Evolutionary conservation across 1,140 invertebrate genomes (phyloP).

Genomic region (Drosophila neocordata): DNA sequence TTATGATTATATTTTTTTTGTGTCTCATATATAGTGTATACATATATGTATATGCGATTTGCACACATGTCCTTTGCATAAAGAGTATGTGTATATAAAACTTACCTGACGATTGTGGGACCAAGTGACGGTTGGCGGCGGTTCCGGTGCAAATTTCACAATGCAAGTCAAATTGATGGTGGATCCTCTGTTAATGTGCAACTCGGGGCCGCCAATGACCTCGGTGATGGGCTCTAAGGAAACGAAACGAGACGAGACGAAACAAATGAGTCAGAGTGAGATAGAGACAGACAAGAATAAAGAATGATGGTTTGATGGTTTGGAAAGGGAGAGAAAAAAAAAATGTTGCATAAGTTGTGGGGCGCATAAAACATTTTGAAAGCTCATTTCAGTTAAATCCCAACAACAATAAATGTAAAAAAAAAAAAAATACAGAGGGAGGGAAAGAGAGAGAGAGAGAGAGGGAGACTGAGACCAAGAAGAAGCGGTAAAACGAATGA

Average conservation of each 20-base stretch:
- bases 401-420: slow-evolving; percentile 52
- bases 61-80: slow-evolving; percentile 19
- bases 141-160: slow-evolving; percentile 91
- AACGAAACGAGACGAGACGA: slow-evolving; percentile 16
- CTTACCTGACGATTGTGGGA: slow-evolving; percentile 91
- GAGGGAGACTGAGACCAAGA: neutral
- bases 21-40: neutral
- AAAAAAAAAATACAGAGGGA: neutral
- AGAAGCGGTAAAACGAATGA: neutral
- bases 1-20: slow-evolving; percentile 22
- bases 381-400: slow-evolving; percentile 55
- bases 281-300: neutral
- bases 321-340: slow-evolving; percentile 10
- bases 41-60: neutral
- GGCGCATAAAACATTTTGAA: slow-evolving; percentile 59
- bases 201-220: slow-evolving; percentile 90
- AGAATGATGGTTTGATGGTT: neutral
- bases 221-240: slow-evolving; percentile 91
- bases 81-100: neutral
- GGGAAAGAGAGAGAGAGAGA: no score
- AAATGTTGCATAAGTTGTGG: slow-evolving; percentile 34
- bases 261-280: no score
- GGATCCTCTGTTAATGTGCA: slow-evolving; percentile 93
- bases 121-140: slow-evolving; percentile 90
- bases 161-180: slow-evolving; percentile 95